A percentile compares a stretch with the other conserved stretches of the same genome.
These are phyloP conservation scores for Onychorhynchus coronatus DNA, from an alignment of 2,113 vertebrate genomes.

Conservation along the genomic window DNA sequence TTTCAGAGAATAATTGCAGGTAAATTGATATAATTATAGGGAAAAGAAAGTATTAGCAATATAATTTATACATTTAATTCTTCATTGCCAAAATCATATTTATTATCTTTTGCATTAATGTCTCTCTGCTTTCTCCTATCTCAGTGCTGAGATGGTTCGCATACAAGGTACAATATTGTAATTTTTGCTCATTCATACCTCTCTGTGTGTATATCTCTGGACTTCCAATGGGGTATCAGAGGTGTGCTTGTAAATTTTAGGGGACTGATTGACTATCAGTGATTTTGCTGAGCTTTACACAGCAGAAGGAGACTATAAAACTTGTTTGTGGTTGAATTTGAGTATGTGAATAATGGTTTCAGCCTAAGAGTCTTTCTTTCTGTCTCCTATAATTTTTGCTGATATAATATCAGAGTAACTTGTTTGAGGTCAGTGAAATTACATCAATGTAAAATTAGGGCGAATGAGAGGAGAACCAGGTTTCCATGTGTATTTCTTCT, in stretches of 20 bases:
- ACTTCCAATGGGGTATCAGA: not conserved
- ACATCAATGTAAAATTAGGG: not conserved
- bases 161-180: not conserved
- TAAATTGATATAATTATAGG: constrained; percentile 32
- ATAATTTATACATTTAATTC: constrained; percentile 14
- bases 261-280: not conserved
- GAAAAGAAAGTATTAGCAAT: constrained; percentile 33
- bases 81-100: not conserved
- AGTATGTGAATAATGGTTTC: not conserved
- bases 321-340: not conserved
- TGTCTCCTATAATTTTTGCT: not conserved
- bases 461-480: not conserved
- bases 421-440: not conserved
- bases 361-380: not conserved
- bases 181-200: not conserved
- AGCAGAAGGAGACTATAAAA: not conserved
- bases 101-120: not conserved
- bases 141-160: not conserved
- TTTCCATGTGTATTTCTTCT: not conserved
- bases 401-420: not conserved
- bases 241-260: not conserved
- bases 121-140: not conserved
- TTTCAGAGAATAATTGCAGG: constrained; percentile 41
- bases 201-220: not conserved
- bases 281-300: not conserved